These are phyloP conservation scores for Latrodectus geometricus DNA, from an alignment of 1,140 invertebrate genomes.

Conservation along the genomic window DNA sequence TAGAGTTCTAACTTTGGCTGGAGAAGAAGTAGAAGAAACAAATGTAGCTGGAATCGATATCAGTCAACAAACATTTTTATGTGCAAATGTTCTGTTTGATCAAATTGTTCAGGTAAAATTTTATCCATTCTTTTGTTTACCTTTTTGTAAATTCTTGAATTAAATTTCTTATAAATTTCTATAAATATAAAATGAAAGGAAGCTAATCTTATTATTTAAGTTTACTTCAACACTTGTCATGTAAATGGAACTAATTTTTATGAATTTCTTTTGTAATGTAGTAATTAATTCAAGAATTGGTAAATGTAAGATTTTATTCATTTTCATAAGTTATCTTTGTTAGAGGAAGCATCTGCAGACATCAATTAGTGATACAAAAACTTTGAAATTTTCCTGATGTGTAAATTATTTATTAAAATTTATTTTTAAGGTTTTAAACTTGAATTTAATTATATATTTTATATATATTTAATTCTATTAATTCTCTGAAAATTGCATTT, in stretches of 20 bases:
- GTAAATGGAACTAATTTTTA: background rate
- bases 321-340: no score
- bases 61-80: slow-evolving; percentile 92
- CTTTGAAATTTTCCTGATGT: no score
- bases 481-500: no score
- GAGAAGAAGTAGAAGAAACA: slow-evolving; percentile 97
- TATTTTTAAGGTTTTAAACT: background rate
- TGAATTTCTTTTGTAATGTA: background rate
- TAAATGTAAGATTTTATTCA: no score
- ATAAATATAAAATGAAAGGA: background rate
- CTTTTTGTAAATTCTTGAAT: no score
- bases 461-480: background rate
- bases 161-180: no score
- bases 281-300: no score
- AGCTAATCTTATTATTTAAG: background rate
- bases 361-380: no score
- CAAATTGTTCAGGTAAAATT: slow-evolving; percentile 75
- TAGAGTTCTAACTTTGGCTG: slow-evolving; percentile 86
- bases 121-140: no score
- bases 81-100: slow-evolving; percentile 85
- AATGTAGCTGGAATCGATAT: slow-evolving; percentile 87
- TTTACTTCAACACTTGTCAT: background rate
- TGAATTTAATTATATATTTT: background rate
- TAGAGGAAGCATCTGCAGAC: no score
- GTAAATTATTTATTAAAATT: background rate